A percentile compares a stretch with the other conserved stretches of the same genome.
Conservation (phyloP, 2,113 vertebrate species). For the Ailuropoda melanoleuca region DNA sequence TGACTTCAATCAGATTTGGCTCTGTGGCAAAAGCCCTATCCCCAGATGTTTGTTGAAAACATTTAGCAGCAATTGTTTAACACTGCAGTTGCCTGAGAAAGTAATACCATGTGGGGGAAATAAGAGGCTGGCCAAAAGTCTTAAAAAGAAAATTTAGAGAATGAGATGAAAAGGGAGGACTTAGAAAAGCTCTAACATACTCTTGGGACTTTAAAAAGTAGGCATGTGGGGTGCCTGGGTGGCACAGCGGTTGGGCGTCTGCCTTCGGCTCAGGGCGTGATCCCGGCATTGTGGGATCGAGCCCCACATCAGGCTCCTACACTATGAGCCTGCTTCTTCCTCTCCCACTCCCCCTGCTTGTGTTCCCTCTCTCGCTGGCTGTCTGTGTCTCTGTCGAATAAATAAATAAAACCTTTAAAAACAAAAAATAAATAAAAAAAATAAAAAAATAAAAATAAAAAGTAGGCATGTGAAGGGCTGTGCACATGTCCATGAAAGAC, state of each 20-base stretch:
- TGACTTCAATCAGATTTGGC: background rate
- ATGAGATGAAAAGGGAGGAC: background rate
- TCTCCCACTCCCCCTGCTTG: too few relatives aligned
- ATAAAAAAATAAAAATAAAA: too few relatives aligned
- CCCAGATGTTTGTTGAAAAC: background rate
- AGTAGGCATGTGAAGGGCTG: background rate
- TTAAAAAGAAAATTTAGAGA: background rate
- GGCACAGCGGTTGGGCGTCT: too few relatives aligned
- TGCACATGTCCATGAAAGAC: background rate
- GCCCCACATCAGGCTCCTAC: too few relatives aligned
- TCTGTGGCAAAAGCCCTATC: background rate
- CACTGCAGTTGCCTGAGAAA: background rate
- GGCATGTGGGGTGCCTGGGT: too few relatives aligned
- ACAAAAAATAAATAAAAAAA: too few relatives aligned
- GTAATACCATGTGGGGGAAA: background rate
- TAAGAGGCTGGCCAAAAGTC: background rate
- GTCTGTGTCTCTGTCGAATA: too few relatives aligned
- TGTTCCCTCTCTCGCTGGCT: too few relatives aligned
- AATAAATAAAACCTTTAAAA: too few relatives aligned
- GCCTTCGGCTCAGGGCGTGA: too few relatives aligned
- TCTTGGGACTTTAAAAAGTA: background rate
- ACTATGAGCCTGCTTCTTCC: too few relatives aligned
- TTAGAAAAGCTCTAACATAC: background rate
- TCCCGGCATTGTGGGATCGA: too few relatives aligned
- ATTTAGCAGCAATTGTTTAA: conserved; percentile 10